Evolutionary conservation across 2,113 vertebrate genomes (phyloP).

Genomic region (Rhizomys pruinosus): DNA sequence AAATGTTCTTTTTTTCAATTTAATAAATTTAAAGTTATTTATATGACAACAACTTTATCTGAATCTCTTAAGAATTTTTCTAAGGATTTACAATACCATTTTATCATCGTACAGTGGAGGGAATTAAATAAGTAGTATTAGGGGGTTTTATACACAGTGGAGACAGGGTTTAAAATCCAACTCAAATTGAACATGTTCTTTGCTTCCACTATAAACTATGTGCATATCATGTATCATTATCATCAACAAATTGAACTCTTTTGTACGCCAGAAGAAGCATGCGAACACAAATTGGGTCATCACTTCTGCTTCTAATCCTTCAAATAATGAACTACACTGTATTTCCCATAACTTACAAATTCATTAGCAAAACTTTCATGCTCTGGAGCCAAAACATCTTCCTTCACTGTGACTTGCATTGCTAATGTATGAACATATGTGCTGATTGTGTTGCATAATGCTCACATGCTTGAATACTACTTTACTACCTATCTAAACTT

Average conservation of each 20-base stretch:
- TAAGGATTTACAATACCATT: background rate
- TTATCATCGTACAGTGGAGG: background rate
- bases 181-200: background rate
- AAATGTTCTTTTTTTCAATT: background rate
- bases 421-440: slow-evolving; percentile 2
- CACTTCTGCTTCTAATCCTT: background rate
- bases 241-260: background rate
- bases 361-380: background rate
- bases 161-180: background rate
- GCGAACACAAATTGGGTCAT: background rate
- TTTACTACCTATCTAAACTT: slow-evolving; percentile 31
- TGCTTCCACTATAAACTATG: background rate
- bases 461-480: background rate
- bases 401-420: background rate
- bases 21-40: slow-evolving; percentile 11
- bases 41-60: too few species aligned
- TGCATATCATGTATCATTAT: background rate
- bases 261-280: background rate
- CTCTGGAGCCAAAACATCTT: background rate
- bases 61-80: background rate
- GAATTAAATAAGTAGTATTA: background rate
- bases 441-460: background rate
- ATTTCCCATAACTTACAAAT: background rate
- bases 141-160: background rate
- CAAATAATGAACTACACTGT: background rate